Conservation (phyloP, 2,113 vertebrate genomes). For the Gambusia holbrooki region DNA sequence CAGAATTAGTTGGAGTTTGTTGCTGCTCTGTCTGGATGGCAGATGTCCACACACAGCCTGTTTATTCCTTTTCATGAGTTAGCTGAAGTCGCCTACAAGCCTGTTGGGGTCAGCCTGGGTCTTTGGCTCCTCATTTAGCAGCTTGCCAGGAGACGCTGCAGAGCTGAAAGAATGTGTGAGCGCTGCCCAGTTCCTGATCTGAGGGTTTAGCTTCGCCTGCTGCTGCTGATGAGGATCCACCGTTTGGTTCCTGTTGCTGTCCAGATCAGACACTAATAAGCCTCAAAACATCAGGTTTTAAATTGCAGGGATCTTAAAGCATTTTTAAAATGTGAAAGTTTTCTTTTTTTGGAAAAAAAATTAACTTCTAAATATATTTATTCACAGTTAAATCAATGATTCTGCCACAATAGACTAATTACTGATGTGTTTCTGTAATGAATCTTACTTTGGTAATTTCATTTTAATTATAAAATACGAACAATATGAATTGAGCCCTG, state of each 20-base stretch:
- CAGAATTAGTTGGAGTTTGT: neutral
- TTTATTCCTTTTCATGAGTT: constrained; percentile 49
- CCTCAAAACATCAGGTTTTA: constrained; percentile 39
- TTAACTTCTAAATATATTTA: no score
- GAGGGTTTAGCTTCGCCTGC: constrained; percentile 58
- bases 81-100: constrained; percentile 28
- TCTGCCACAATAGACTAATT: neutral
- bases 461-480: no score
- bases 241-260: constrained; percentile 65
- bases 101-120: constrained; percentile 61
- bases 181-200: constrained; percentile 69
- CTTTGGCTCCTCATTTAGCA: constrained; percentile 66
- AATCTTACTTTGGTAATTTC: no score
- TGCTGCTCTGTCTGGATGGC: constrained; percentile 62
- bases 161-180: constrained; percentile 73
- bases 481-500: no score
- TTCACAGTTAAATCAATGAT: neutral
- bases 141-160: constrained; percentile 68
- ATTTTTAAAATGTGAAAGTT: neutral
- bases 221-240: neutral
- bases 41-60: constrained; percentile 56
- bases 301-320: constrained; percentile 37
- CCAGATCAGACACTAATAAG: constrained; percentile 48
- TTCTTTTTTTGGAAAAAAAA: neutral
- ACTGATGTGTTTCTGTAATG: neutral